Evolutionary conservation across 1,140 invertebrate genomes (phyloP).

Genomic region (Gonioctena quinquepunctata): DNA sequence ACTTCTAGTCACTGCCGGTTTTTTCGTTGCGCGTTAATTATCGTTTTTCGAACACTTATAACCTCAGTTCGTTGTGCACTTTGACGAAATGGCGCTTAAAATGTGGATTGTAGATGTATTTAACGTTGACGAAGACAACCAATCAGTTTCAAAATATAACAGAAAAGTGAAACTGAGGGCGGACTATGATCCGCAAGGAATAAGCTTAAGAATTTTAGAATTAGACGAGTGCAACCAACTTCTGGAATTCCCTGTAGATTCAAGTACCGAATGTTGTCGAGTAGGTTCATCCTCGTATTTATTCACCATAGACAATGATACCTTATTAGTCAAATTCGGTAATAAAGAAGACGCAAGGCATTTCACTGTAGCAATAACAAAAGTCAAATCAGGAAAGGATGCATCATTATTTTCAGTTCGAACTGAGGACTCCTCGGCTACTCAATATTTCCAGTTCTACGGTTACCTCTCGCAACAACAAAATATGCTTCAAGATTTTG

Average conservation of each 20-base stretch:
- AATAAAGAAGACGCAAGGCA: conserved; percentile 68
- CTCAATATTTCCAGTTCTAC: conserved; percentile 99
- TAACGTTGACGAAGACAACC: conserved; percentile 67
- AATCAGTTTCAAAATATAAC: conserved; percentile 68
- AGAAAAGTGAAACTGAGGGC: conserved; percentile 70
- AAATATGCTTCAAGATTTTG: conserved; percentile 99
- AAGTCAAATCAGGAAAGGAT: conserved; percentile 77
- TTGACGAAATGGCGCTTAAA: conserved; percentile 40
- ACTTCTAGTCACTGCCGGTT: neutral
- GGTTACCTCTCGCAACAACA: conserved; percentile 99
- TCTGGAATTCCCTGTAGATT: conserved; percentile 70
- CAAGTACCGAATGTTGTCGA: conserved; percentile 70
- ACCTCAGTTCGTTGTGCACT: neutral
- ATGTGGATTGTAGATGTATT: conserved; percentile 72
- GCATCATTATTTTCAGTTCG: conserved; percentile 91
- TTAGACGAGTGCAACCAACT: conserved; percentile 57
- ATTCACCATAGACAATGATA: conserved; percentile 70
- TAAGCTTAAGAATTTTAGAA: conserved; percentile 69
- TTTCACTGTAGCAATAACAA: conserved; percentile 77
- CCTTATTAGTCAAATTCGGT: conserved; percentile 59
- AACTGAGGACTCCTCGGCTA: conserved; percentile 95
- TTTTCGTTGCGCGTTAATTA: neutral
- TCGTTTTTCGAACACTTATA: neutral
- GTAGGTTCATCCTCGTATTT: conserved; percentile 69
- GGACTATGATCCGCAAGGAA: conserved; percentile 77